Base-by-base conservation (phyloP, 2,888 invertebrate species). In the Parapristionchus giblindavisi region DNA sequence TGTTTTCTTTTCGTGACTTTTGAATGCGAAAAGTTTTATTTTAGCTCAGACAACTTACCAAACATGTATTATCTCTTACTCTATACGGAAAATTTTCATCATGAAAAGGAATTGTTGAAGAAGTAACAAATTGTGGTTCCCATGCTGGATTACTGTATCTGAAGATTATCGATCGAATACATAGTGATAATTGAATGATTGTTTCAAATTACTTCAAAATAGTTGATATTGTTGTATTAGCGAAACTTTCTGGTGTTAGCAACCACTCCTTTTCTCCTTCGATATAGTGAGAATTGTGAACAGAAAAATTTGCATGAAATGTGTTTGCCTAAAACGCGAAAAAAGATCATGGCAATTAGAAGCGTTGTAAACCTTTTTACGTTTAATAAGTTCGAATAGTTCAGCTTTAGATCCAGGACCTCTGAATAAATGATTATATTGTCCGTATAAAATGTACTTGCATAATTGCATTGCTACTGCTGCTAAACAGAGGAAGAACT, bases 81-180 rank as follows among this genome's bases (percentile, higher is more conserved):
- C 61, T 14, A 38, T 61, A 61, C 1, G 61, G 61, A 14, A 61
- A 61, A 29, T 32, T 8, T 21, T 61, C 61, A n/a, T 61, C 61
- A 14, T 61, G 61, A 8, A 38, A 38, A 3, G 61, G 61, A 61
- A 61, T 61, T 6, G 40, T 36, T 5, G 38, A 38, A 21, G 61
- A 61, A 14, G 61, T 2, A 40, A 61, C 61, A 40, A 61, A 61
- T 38, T 61, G 61, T 24, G 61, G 61, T 14, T 61, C 61, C 61
- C 61, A 61, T 38, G 3, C 1, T 1, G 61, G 61, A 61, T 2
- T 36, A 6, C 6, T 4, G 38, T 34, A 34, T 34, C 60, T 60
- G 34, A 56, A 52, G n/a, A n/a, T n/a, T n/a, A n/a, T n/a, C n/a
- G n/a, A n/a, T n/a, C n/a, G n/a, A n/a, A n/a, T n/a, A n/a, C n/a